Percentiles rank a stretch among this genome's conserved stretches.
phyloP scores from a whole-genome alignment of 2,797 vertebrate genomes.

The Chiloscyllium punctatum region DNA sequence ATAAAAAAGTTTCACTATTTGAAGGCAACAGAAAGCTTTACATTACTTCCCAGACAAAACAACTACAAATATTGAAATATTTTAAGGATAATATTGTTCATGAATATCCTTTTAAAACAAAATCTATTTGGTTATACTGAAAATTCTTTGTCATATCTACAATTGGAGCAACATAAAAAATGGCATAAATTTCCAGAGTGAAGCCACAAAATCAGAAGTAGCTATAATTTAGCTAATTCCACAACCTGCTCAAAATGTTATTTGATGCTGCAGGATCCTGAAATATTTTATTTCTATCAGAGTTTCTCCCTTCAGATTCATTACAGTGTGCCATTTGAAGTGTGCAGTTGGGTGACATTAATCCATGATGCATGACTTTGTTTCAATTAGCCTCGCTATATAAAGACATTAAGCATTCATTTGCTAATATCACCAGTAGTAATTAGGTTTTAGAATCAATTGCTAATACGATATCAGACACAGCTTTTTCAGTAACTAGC shows the following conservation, averaged over 20 bases:
- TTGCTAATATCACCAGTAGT: neutral
- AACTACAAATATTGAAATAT: neutral
- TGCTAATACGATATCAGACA: neutral
- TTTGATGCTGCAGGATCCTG: neutral
- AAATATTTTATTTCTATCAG: neutral
- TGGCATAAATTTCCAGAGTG: neutral
- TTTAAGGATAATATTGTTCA: neutral
- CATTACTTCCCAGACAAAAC: neutral
- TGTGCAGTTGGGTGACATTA: neutral
- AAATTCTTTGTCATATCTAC: neutral
- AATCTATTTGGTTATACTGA: neutral
- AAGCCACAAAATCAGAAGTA: neutral
- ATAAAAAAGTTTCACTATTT: neutral
- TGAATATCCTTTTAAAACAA: neutral
- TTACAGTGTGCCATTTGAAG: neutral
- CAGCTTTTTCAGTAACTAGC: neutral
- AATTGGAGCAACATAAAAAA: neutral
- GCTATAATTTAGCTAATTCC: neutral
- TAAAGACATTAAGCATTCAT: neutral
- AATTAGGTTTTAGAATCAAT: neutral
- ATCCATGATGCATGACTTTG: neutral
- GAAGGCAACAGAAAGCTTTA: neutral
- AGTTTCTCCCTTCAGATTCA: neutral
- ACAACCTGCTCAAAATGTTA: neutral
- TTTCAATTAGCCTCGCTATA: neutral